Evolutionary conservation across 64 coral and sea anemone genomes (phyloP).

Genomic region (Dendronephthya gigantea): DNA sequence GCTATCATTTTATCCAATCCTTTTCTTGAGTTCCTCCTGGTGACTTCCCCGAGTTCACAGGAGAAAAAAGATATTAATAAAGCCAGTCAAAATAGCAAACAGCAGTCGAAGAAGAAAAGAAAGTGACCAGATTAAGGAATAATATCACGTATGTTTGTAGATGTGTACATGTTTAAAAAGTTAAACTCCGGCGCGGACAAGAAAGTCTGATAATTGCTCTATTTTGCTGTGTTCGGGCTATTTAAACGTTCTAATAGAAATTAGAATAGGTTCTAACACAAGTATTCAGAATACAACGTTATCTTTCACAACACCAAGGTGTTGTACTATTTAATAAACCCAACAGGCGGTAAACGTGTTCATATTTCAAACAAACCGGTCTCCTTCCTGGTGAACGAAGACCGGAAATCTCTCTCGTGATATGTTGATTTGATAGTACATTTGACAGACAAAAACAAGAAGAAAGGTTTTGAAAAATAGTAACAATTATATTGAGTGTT

Average conservation of each 20-base stretch:
- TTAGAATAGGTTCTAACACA: not conserved
- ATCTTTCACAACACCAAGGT: not conserved
- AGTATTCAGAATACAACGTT: not conserved
- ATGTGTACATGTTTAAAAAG: not conserved
- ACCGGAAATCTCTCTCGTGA: not conserved
- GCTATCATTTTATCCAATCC: slow-evolving; percentile 96
- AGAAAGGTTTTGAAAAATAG: not conserved
- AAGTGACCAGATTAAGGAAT: not conserved
- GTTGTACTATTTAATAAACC: too few species aligned
- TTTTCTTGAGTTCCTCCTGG: slow-evolving; percentile 89
- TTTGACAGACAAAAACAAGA: not conserved
- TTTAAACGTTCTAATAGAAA: not conserved
- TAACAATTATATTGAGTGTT: not conserved
- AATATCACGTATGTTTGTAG: not conserved
- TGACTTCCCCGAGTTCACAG: slow-evolving; percentile 71
- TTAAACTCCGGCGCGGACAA: not conserved
- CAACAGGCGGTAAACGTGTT: not conserved
- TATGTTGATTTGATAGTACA: not conserved
- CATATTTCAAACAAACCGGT: not conserved
- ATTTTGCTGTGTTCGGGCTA: not conserved
- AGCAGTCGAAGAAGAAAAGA: slow-evolving; percentile 3
- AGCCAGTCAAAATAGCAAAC: not conserved
- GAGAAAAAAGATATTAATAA: slow-evolving; percentile 69
- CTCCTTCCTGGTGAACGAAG: not conserved
- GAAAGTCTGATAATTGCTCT: not conserved